Evolutionary conservation across 23 tunicate species (phyloP).

Genomic region (Oikopleura vanhoeffeni): DNA sequence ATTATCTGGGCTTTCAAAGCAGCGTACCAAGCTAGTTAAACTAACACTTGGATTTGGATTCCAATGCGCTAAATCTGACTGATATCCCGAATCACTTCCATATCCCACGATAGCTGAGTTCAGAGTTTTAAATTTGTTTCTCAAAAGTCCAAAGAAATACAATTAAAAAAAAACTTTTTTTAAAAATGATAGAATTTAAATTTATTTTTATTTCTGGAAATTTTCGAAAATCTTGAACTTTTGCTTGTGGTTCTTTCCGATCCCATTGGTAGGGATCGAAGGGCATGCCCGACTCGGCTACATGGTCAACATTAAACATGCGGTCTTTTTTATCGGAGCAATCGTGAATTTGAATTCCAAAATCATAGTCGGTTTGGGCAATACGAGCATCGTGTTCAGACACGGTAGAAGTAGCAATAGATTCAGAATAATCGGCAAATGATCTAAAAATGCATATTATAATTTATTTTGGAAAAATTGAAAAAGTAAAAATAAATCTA

Average conservation of each 20-base stretch:
- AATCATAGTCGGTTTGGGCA: slow-evolving; percentile 1
- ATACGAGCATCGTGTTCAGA: slow-evolving; percentile 13
- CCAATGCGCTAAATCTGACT: not conserved
- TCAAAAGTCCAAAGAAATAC: too few species aligned
- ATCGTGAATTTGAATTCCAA: slow-evolving; percentile 15
- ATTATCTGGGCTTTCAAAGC: not conserved
- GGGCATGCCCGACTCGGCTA: not conserved
- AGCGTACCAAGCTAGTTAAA: not conserved
- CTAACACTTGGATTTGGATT: not conserved
- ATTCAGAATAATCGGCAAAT: not conserved
- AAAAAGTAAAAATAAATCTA: too few species aligned
- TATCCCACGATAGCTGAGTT: not conserved
- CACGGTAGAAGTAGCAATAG: not conserved
- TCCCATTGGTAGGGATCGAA: slow-evolving; percentile 13
- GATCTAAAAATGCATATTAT: slow-evolving; percentile 3
- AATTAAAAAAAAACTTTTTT: too few species aligned
- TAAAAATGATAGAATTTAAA: too few species aligned
- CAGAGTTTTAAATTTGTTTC: too few species aligned
- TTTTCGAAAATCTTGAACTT: too few species aligned
- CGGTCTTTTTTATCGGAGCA: slow-evolving; percentile 12
- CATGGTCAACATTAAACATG: not conserved
- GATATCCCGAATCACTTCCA: not conserved
- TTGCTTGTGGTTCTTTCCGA: too few species aligned
- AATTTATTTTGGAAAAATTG: too few species aligned
- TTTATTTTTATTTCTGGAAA: too few species aligned